Evolutionary conservation across 2,888 invertebrate species (phyloP).

Genomic region (Seira sanloemensis): DNA sequence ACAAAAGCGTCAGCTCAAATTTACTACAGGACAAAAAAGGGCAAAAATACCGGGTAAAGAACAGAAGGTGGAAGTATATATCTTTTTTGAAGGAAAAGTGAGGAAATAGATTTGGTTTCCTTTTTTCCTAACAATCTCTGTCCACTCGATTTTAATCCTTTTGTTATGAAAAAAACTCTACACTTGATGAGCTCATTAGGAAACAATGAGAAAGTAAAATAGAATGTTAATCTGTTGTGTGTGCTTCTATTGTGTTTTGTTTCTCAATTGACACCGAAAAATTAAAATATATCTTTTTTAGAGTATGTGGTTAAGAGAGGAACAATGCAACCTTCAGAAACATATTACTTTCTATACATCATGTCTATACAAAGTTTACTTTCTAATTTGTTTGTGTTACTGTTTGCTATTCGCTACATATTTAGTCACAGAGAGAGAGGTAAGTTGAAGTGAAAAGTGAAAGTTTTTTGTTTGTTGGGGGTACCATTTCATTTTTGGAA

Average conservation of each 20-base stretch:
- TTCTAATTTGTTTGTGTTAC: too few relatives aligned
- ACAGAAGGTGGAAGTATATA: too few relatives aligned
- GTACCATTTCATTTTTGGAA: neutral
- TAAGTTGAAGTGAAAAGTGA: neutral
- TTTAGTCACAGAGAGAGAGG: too few relatives aligned
- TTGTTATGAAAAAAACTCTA: constrained; percentile 35
- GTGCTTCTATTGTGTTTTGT: constrained; percentile 31
- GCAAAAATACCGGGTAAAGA: too few relatives aligned
- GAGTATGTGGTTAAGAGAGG: neutral
- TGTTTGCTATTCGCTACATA: too few relatives aligned
- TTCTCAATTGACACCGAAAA: neutral
- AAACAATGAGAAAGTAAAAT: constrained; percentile 1
- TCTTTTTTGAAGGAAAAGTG: neutral
- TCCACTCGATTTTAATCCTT: constrained; percentile 59
- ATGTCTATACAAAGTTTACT: too few relatives aligned
- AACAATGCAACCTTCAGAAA: neutral
- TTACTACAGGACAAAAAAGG: too few relatives aligned
- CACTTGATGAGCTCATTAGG: too few relatives aligned
- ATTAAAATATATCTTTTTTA: too few relatives aligned
- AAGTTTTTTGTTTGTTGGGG: too few relatives aligned
- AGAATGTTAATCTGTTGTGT: constrained; percentile 30
- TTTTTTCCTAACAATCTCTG: constrained; percentile 59
- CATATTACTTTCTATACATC: neutral
- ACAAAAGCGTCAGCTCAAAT: too few relatives aligned
- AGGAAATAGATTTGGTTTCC: neutral